Percentiles rank a stretch among this genome's conserved stretches.
Conservation (phyloP, 2,113 vertebrate species). For the Boleophthalmus pectinirostris region DNA sequence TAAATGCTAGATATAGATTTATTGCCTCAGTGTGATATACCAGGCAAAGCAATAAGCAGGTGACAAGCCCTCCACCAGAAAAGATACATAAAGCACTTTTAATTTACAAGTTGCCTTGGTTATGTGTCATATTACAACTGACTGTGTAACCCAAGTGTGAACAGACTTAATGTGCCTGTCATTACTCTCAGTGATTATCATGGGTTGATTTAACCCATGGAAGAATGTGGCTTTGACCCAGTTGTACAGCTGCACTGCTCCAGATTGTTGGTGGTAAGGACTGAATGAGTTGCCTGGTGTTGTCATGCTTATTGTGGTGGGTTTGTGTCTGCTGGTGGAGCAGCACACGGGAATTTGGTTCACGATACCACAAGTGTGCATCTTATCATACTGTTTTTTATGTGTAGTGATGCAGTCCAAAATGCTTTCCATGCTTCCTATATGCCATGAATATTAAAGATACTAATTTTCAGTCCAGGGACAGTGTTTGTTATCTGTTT, state of each 20-base stretch:
- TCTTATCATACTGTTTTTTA: not conserved
- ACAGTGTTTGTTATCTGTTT: no score
- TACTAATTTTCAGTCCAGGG: no score
- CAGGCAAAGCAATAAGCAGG: no score
- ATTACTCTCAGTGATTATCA: constrained; percentile 11
- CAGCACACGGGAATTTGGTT: not conserved
- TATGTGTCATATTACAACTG: not conserved
- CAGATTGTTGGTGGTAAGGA: constrained; percentile 1
- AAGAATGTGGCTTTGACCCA: constrained; percentile 11
- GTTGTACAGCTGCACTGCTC: constrained; percentile 10
- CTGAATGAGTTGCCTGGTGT: not conserved
- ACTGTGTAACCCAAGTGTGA: not conserved
- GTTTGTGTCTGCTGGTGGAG: not conserved
- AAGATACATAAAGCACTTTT: no score
- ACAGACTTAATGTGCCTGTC: constrained; percentile 1
- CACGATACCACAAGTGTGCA: not conserved
- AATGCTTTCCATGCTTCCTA: not conserved
- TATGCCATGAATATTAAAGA: not conserved
- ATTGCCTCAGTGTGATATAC: no score
- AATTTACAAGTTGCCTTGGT: not conserved
- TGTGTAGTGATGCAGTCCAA: not conserved
- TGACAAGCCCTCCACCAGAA: no score
- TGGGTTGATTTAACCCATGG: not conserved
- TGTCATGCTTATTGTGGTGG: not conserved
- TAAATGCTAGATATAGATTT: no score